Evolutionary conservation across 2,888 invertebrate genomes (phyloP), one percentile per base, ranked within the genome.

Genomic region (Digitonthophagus gazella): DNA sequence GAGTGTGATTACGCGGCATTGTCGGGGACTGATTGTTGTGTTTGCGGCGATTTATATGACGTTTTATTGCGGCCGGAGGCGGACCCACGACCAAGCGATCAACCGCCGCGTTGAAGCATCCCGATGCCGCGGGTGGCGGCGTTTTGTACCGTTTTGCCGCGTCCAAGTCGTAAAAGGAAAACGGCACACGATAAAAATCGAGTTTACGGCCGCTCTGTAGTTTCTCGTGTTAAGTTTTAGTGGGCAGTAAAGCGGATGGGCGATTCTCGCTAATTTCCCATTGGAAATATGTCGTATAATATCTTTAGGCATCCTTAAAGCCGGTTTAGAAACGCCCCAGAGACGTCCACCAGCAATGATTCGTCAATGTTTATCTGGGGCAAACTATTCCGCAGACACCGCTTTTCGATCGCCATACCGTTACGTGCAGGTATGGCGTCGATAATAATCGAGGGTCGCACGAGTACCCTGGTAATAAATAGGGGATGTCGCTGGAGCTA

Each of bases 1-100:
- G 76, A 79, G 77, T 79, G 78, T 77, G 78, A 78, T 79, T 77
- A 74, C 76, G 74, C 71, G 72, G 77, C 76, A 76, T 79, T 79
- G 79, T 79, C 76, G 71, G 69, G 71, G 71, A 72, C 72, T 73
- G 74, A 73, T 73, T 74, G 74, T 75, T 74, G 73, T 74, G 75
- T 74, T 75, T 73, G 71, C 72, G 70, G 71, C 69, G 75, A 76
- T 76, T 76, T 75, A 74, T 76, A 73, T 74, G 76, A 74, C 74
- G 71, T 75, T 75, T 76, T 75, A 74, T 72, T 73, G 72, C 71
- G 58, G 56, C 70, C 64, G 22, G 68, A 71, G 15, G 70, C 61
- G 54, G 61, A 3, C 16, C 15, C 14, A 57, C 58, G 58, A 11
- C 16, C 18, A n/a, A 44, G 11, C 28, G 28, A 5, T 44, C 6